phyloP scores from a whole-genome alignment of 1,140 invertebrate genomes.

The Drosophila lowei region DNA sequence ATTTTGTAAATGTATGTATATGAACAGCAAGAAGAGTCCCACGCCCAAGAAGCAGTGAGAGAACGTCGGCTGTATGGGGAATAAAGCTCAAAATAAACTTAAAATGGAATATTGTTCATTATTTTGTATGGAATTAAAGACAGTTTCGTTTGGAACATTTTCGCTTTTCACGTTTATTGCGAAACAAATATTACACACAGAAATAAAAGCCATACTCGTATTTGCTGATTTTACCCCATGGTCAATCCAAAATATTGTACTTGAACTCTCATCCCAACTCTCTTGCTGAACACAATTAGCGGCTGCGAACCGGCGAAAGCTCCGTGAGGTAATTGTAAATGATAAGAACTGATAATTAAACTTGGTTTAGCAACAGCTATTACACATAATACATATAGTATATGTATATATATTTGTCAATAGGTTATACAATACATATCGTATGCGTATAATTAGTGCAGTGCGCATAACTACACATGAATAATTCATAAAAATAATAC shows the following conservation, averaged over 20 bases:
- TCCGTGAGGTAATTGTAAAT: slow-evolving; percentile 20
- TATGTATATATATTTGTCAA: slow-evolving; percentile 62
- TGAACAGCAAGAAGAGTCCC: not conserved
- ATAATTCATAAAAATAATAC: slow-evolving; percentile 61
- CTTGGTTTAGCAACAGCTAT: slow-evolving; percentile 74
- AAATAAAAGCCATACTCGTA: slow-evolving; percentile 45
- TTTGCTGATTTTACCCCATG: slow-evolving; percentile 23
- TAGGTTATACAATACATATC: slow-evolving; percentile 73
- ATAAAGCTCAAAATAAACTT: slow-evolving; percentile 12
- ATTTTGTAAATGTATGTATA: too few species aligned
- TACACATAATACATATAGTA: slow-evolving; percentile 52
- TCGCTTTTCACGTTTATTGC: slow-evolving; percentile 59
- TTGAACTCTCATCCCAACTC: slow-evolving; percentile 10
- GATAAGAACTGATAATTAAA: slow-evolving; percentile 64
- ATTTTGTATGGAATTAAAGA: not conserved
- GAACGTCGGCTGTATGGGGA: not conserved
- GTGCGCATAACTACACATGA: slow-evolving; percentile 67
- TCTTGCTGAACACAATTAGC: slow-evolving; percentile 43
- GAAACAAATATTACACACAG: slow-evolving; percentile 71
- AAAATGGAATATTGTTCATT: too few species aligned
- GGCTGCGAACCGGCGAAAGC: slow-evolving; percentile 35
- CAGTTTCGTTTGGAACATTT: slow-evolving; percentile 48
- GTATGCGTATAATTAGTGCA: slow-evolving; percentile 72
- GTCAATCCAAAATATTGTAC: slow-evolving; percentile 7
- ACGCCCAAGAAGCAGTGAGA: not conserved